Evolutionary conservation across 2,797 vertebrate genomes (phyloP), one percentile per base, ranked within the genome.

Genomic region (Ispidina picta): DNA sequence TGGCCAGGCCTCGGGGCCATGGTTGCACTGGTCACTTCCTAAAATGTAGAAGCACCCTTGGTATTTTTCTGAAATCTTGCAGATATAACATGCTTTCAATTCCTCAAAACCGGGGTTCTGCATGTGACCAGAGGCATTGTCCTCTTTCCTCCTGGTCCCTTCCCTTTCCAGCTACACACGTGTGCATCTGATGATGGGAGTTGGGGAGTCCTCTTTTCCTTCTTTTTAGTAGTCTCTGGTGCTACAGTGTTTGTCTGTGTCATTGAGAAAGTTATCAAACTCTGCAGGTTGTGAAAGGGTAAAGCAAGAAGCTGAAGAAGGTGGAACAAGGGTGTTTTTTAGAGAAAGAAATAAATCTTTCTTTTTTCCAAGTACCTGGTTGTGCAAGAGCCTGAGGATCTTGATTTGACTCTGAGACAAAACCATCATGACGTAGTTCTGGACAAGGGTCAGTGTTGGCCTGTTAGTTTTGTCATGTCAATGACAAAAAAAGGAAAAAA

Each of bases 81-180:
- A 88, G 83, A 92, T 83, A 83, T 33, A 73, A 64, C 59, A 48
- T 31, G 83, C 31, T 96, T 96, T 96, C 95, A 91, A 65, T 97
- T 97, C 96, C 94, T 93, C 95, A 94, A 94, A 95, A 87, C 43
- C 3, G 5, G 46, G 46, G 56, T 28, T 87, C 54, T 83, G 55
- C 90, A 68, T 55, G 88, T 96, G 93, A 93, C 76, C 63, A 90
- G 72, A 70, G 62, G 54, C 86, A 70, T 46, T 49, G 43, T 83
- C 65, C 59, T 90, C 79, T 88, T 71, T 85, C 76, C 48, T 69
- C 46, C 71, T 18, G 1, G 4, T 88, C 81, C 79, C 94, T 96
- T 96, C 95, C 90, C 54, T 69, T 94, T 94, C 80, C 35, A 84
- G 51, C 9, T 51, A 43, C 59, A 88, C 25, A 11, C 52, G 73